A percentile compares a stretch with the other conserved stretches of the same genome.
Evolutionary conservation across 64 coral and sea anemone genomes (phyloP).

Genomic region (Orbicella faveolata): DNA sequence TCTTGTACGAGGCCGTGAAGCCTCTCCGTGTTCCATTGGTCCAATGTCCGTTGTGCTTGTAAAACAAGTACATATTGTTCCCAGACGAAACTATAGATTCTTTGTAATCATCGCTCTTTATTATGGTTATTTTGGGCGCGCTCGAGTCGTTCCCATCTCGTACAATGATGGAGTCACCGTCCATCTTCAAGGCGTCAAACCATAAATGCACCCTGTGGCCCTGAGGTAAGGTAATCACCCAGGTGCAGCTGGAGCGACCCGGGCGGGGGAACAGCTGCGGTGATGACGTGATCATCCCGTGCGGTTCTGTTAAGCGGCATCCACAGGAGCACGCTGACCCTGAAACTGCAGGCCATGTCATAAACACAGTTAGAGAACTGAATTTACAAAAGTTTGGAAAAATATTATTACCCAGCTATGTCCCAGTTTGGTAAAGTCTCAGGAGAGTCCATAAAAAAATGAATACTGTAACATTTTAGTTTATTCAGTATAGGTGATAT

Average conservation of each 20-base stretch:
- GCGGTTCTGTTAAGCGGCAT: slow-evolving; percentile 54
- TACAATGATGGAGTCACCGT: slow-evolving; percentile 77
- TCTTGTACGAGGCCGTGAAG: slow-evolving; percentile 77
- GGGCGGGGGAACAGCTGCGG: slow-evolving; percentile 65
- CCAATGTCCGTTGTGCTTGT: slow-evolving; percentile 82
- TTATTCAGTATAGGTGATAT: no score
- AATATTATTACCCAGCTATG: no score
- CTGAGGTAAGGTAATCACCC: slow-evolving; percentile 63
- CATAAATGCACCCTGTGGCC: slow-evolving; percentile 61
- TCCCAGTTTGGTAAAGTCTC: no score
- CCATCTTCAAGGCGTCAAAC: slow-evolving; percentile 78
- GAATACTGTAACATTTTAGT: no score
- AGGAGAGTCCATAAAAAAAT: no score
- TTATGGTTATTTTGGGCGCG: slow-evolving; percentile 53
- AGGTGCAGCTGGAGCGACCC: slow-evolving; percentile 46
- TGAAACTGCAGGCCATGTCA: slow-evolving; percentile 20
- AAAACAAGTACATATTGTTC: slow-evolving; percentile 76
- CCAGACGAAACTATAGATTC: slow-evolving; percentile 47
- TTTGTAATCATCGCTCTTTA: slow-evolving; percentile 30
- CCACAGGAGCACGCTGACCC: slow-evolving; percentile 72
- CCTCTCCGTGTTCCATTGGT: slow-evolving; percentile 68
- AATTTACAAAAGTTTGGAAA: not conserved
- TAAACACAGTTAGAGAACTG: not conserved
- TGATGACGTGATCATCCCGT: slow-evolving; percentile 90
- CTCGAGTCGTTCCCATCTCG: slow-evolving; percentile 69